These are phyloP conservation scores for Hucho hucho DNA, from an alignment of 2,113 vertebrate species.

Conservation along the genomic window DNA sequence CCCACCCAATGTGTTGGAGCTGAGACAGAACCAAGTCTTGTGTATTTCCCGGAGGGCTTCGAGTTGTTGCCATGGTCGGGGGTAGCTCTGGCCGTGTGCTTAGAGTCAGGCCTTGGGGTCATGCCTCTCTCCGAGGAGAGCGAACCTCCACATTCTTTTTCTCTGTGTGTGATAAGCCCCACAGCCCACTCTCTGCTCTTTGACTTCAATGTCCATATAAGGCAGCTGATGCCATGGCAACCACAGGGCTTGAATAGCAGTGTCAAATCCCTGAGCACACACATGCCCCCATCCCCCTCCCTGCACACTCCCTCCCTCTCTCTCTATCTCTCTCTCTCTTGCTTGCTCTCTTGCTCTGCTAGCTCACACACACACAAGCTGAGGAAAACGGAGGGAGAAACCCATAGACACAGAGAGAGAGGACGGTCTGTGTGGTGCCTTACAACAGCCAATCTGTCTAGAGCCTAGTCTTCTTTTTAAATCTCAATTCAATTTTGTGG, in stretches of 20 bases:
- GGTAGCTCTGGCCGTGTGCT: slow-evolving; percentile 8
- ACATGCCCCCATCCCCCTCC: slow-evolving; percentile 43
- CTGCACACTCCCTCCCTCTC: slow-evolving; percentile 42
- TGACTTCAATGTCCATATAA: slow-evolving; percentile 80
- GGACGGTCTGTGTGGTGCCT: slow-evolving; percentile 14
- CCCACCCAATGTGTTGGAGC: neutral
- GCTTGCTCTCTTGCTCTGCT: slow-evolving; percentile 1
- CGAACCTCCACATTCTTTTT: slow-evolving; percentile 12
- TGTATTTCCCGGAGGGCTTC: slow-evolving; percentile 26
- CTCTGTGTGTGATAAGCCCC: slow-evolving; percentile 35
- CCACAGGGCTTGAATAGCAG: slow-evolving; percentile 78
- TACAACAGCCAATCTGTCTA: slow-evolving; percentile 40
- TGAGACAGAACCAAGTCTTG: slow-evolving; percentile 31
- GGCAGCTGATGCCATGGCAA: slow-evolving; percentile 76
- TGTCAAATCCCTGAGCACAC: slow-evolving; percentile 77
- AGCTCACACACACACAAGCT: slow-evolving; percentile 37
- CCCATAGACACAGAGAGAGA: slow-evolving; percentile 3
- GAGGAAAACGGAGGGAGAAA: slow-evolving; percentile 43
- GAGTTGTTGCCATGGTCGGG: slow-evolving; percentile 47
- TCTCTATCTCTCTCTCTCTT: slow-evolving; percentile 7
- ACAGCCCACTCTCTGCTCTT: slow-evolving; percentile 77
- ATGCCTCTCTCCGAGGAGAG: slow-evolving; percentile 48
- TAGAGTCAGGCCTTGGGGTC: slow-evolving; percentile 56
- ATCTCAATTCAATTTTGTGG: slow-evolving; percentile 57
- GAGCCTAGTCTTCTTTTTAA: slow-evolving; percentile 33